A percentile compares a stretch with the other conserved stretches of the same genome.
Evolutionary conservation across 2,113 vertebrate species (phyloP).

Genomic region (Uria aalge): DNA sequence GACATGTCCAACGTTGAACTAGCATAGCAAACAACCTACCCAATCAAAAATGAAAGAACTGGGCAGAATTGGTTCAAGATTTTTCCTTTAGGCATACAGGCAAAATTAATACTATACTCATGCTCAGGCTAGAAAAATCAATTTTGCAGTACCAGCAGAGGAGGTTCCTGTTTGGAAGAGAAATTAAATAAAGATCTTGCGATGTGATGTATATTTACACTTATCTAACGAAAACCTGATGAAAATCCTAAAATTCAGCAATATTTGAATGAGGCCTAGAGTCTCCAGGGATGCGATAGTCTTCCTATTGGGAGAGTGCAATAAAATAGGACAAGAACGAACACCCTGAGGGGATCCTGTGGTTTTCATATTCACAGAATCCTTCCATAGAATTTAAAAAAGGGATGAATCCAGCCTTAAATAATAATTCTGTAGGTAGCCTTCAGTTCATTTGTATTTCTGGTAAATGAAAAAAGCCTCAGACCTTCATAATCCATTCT

Average conservation of each 20-base stretch:
- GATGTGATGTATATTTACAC: neutral
- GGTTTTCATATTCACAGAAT: neutral
- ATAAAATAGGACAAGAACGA: neutral
- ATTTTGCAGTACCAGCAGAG: neutral
- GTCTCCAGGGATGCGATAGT: neutral
- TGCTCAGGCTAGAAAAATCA: neutral
- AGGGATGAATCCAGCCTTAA: neutral
- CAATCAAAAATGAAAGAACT: neutral
- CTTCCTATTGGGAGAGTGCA: neutral
- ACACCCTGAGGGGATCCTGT: neutral
- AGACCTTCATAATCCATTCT: neutral
- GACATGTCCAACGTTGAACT: neutral
- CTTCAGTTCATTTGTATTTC: neutral
- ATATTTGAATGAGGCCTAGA: neutral
- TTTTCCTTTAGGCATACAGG: neutral
- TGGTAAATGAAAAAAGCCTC: neutral
- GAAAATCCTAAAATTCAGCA: neutral
- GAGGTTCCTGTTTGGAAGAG: neutral
- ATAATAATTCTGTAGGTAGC: neutral
- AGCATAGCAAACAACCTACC: neutral
- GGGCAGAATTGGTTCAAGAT: neutral
- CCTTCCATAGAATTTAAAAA: neutral
- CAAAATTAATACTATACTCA: neutral
- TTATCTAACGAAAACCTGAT: neutral
- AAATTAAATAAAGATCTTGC: neutral